Base-by-base conservation (phyloP, 2,113 vertebrate species). In the Cyrtonyx montezumae region DNA sequence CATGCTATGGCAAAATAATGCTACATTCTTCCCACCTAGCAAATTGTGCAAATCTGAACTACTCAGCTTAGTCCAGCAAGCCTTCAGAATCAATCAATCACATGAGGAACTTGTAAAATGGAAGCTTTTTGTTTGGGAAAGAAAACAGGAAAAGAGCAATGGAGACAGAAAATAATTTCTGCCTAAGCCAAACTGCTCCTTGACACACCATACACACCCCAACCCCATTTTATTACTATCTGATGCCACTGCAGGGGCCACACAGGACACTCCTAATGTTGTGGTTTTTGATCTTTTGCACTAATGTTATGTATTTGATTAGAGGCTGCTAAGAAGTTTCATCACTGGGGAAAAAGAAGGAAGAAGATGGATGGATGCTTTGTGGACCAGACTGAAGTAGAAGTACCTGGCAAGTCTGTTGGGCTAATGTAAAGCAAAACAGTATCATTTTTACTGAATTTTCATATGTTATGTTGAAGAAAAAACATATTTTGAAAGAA, bases 1-100 rank as follows among this genome's bases (percentile, higher is more conserved):
- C 0, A 0, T 30, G 9, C 9, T 17, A 30, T 2, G 2, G 62
- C 48, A 79, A 87, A 92, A 51, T n/a, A 76, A 73, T 9, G 2
- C 22, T 36, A 23, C 9, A 4, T 25, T 82, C 23, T 67, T 79
- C 26, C 34, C n/a, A 55, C 32, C 55, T 58, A 30, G 62, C 19
- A 76, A 66, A 69, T 32, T 77, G 36, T 11, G 36, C 65, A 48
- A 16, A 45, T 48, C 16, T 32, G 13, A 55, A 66, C 37, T 66
- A 18, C 42, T 55, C 55, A 32, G 26, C 16, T 58, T 65, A 85
- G 13, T 16, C 22, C 32, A 90, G 59, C 37, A 26, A 67, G 68
- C 51, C 25, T 63, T 77, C 82, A 49, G 28, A 58, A 58, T 58
- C 19, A 58, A 88, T 46, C 55, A 23, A 22, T 49, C 63, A 70